Base-by-base conservation (phyloP, 2,113 vertebrate species). In the Xenopus laevis region DNA sequence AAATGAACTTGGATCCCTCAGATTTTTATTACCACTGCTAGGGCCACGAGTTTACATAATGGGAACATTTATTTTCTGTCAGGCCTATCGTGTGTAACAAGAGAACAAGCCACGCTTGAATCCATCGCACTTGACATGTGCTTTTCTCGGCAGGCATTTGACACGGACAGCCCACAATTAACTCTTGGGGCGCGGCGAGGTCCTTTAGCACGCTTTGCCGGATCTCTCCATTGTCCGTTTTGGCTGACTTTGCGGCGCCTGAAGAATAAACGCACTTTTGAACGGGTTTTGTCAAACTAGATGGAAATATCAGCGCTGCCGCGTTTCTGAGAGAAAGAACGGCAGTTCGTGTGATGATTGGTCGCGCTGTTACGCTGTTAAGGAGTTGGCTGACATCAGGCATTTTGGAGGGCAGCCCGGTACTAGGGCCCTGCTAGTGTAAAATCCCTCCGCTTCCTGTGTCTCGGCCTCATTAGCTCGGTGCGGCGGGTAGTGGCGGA, bases 401-500 rank as follows among this genome's bases (percentile, higher is more conserved):
- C 66, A 69, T 3, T 7, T 3, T 1, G 1, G 18, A n/a, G 30
- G 73, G 13, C 66, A 63, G 73, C 66, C 59, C 16, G 1, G 0
- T 0, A 21, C 4, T 3, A 63, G 18, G 59, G 66, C 15, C 0
- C 62, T 0, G 10, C 0, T 0, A 0, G 0, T 66, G 52, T 66
- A 69, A 76, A 76, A 76, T 47, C 70, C 53, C 73, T 76, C 66
- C 73, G 73, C 73, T 76, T 76, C 73, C 73, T 69, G 73, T 69
- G 46, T 52, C 27, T 76, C 73, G 73, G 66, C 66, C 73, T 76
- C 73, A 74, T 76, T 66, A 61, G 61, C 74, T 79, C 76, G 78
- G 80, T 53, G 82, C 78, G 7, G 83, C 47, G 79, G 80, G 44
- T 66, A 77, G 59, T 59, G 73, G 64, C 66, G 70, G 57, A 65